Conservation (phyloP, 1,140 invertebrate genomes). For the Leptinotarsa texana region DNA sequence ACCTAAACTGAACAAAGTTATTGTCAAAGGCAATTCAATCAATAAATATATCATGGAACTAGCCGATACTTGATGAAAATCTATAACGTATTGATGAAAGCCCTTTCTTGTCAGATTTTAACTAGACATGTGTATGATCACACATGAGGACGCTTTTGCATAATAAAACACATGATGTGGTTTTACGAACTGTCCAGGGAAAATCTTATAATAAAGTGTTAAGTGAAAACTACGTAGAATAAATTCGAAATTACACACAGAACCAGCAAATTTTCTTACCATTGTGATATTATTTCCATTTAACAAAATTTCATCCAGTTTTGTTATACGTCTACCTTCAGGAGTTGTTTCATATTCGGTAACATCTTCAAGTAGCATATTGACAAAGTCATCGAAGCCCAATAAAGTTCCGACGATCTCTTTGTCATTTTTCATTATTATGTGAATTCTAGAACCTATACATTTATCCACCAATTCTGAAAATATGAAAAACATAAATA, state of each 20-base stretch:
- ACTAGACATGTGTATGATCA: too few species aligned
- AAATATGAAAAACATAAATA: constrained; percentile 19
- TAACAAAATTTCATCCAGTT: constrained; percentile 95
- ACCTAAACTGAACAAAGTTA: too few species aligned
- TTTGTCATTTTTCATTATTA: constrained; percentile 99
- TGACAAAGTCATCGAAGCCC: constrained; percentile 99
- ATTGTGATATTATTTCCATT: constrained; percentile 99
- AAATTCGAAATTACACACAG: too few species aligned
- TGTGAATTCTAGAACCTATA: constrained; percentile 98
- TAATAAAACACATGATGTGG: neutral
- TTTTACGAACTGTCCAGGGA: constrained; percentile 25
- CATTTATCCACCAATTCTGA: constrained; percentile 99
- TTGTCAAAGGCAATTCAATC: too few species aligned
- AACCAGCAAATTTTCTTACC: constrained; percentile 61
- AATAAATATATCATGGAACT: neutral
- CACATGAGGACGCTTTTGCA: neutral
- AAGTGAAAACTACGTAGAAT: neutral
- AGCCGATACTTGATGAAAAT: constrained; percentile 26
- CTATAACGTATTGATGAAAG: too few species aligned
- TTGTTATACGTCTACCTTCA: constrained; percentile 94
- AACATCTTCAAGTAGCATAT: constrained; percentile 92
- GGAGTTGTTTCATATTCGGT: constrained; percentile 95
- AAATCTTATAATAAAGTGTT: constrained; percentile 30
- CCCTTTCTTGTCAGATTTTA: too few species aligned
- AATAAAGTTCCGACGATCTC: constrained; percentile 97